phyloP scores from a whole-genome alignment of 2,888 invertebrate genomes.

The Saturnia japonica region DNA sequence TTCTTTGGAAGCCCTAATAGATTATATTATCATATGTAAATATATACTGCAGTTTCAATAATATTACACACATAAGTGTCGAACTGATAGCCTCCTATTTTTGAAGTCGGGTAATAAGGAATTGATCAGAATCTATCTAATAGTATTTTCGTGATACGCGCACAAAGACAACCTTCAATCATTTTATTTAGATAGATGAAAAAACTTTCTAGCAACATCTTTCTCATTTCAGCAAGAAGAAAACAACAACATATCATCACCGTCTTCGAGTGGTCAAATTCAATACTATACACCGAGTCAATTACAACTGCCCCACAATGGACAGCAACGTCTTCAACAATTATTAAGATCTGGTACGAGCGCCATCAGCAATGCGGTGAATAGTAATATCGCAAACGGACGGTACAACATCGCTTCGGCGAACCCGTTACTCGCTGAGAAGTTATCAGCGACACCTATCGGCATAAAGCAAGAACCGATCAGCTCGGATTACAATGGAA shows the following conservation, averaged over 20 bases:
- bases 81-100: no score
- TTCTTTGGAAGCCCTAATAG: no score
- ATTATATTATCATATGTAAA: no score
- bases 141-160: no score
- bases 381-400: conserved; percentile 79
- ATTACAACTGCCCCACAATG: conserved; percentile 64
- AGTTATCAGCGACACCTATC: conserved; percentile 88
- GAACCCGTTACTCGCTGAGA: conserved; percentile 93
- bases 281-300: conserved; percentile 76
- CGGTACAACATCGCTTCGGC: conserved; percentile 92
- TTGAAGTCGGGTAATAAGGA: no score
- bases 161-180: no score
- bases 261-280: conserved; percentile 68
- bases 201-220: neutral
- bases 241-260: conserved; percentile 77
- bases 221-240: conserved; percentile 77
- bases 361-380: conserved; percentile 72
- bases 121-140: no score
- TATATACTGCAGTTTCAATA: no score
- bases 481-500: conserved; percentile 75
- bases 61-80: no score
- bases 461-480: conserved; percentile 81
- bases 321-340: conserved; percentile 74
- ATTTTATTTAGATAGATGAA: no score
- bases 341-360: conserved; percentile 72